Base-by-base conservation (phyloP, 2,797 vertebrate species). In the Acanthis flammea region DNA sequence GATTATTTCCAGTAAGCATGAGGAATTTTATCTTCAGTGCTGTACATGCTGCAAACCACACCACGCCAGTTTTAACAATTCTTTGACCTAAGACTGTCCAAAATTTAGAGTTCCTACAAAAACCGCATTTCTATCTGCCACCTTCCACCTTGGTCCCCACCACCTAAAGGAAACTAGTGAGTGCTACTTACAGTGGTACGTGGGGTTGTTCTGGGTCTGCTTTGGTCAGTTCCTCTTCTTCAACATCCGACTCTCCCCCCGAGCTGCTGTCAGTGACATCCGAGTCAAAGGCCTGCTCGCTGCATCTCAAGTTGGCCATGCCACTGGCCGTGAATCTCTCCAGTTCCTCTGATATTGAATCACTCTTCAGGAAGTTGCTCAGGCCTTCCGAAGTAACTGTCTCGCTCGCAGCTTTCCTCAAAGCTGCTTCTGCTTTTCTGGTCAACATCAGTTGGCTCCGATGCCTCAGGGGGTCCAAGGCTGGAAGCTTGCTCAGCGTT, bases 261-360 rank as follows among this genome's bases (percentile, higher is more conserved):
- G 99, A 99, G 96, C 99, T 99, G 97, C 99, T 99, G 96, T 99
- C 99, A 2, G 99, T 99, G 92, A 99, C 98, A 72, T 99, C 99
- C 4, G 99, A 99, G 98, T 99, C 99, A 83, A 99, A 99, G 6
- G 99, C 99, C 55, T 97, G 98, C 94, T 99, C 99, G 4, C 98
- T 98, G 57, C 98, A 98, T 41, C 98, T 98, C 94, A 99, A 91
- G 95, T 98, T 99, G 91, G 99, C 98, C 57, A 98, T 98, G 33
- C 99, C 99, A 13, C 99, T 99, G 93, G 98, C 98, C 53, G 99
- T 99, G 97, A 99, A 98, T 68, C 98, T 98, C 97, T 99, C 99
- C 96, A 99, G 97, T 44, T 99, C 99, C 80, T 98, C 96, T 6
- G 99, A 98, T 96, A 99, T 98, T 0, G 98, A 98, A 78, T 99